These are phyloP conservation scores for Frankliniella intonsa DNA, from an alignment of 2,888 invertebrate species.

Conservation along the genomic window DNA sequence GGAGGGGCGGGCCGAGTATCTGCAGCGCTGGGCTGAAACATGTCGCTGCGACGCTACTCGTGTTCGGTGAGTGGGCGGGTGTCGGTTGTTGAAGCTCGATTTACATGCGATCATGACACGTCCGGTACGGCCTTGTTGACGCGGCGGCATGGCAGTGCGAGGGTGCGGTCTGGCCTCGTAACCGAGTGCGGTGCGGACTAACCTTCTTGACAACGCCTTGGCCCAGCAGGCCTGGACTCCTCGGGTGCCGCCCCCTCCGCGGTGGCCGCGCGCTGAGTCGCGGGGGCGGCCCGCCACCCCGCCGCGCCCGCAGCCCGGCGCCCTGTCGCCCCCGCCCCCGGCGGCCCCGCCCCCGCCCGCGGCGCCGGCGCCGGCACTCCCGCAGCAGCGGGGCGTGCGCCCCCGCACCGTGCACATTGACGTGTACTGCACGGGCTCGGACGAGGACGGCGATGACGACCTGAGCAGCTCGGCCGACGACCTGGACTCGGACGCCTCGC, in stretches of 20 bases:
- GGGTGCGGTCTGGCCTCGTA: no score
- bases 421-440: slow-evolving; percentile 67
- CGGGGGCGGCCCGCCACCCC: slow-evolving; percentile 35
- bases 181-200: no score
- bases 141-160: background rate
- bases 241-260: slow-evolving; percentile 36
- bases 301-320: slow-evolving; percentile 28
- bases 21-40: no score
- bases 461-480: slow-evolving; percentile 46
- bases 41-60: no score
- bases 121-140: no score
- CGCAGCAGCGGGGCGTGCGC: slow-evolving; percentile 42
- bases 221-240: background rate
- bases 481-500: slow-evolving; percentile 52
- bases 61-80: no score
- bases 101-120: no score
- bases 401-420: slow-evolving; percentile 66
- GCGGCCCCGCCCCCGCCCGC: slow-evolving; percentile 36
- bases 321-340: slow-evolving; percentile 27
- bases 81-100: no score
- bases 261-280: slow-evolving; percentile 38
- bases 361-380: background rate
- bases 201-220: no score
- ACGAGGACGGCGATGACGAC: slow-evolving; percentile 45
- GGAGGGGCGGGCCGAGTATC: no score